These are phyloP conservation scores for Chloebia gouldiae DNA, from an alignment of 2,113 vertebrate species.

Conservation along the genomic window DNA sequence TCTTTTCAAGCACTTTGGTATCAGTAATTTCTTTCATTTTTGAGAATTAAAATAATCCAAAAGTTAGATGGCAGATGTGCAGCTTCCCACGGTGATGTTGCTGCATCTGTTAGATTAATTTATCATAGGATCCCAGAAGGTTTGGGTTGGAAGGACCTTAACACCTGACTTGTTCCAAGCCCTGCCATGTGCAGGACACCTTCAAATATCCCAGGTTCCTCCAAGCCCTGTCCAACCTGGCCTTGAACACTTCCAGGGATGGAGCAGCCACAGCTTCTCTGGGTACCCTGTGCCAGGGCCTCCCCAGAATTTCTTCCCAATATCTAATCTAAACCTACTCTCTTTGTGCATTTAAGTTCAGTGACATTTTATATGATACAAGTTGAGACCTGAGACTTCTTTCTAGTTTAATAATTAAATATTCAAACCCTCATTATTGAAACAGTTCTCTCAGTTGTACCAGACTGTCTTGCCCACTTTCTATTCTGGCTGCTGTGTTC, in stretches of 20 bases:
- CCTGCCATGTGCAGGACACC: not conserved
- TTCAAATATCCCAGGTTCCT: rapidly evolving
- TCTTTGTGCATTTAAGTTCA: not conserved
- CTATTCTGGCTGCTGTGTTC: not conserved
- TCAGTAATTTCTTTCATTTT: not conserved
- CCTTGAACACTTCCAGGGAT: not conserved
- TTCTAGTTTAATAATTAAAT: not conserved
- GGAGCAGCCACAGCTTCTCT: not conserved
- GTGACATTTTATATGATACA: not conserved
- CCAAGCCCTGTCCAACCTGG: rapidly evolving
- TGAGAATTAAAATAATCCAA: not conserved
- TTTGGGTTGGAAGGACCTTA: not conserved
- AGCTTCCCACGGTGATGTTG: rapidly evolving
- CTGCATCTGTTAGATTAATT: not conserved
- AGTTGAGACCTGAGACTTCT: not conserved
- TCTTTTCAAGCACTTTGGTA: not conserved
- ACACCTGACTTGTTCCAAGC: not conserved
- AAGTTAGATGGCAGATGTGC: not conserved
- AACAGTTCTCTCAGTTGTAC: not conserved
- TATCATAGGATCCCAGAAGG: not conserved
- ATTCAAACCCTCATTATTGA: not conserved
- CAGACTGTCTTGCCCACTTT: not conserved
- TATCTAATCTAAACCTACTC: not conserved
- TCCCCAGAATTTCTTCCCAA: not conserved
- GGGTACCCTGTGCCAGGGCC: not conserved